Conservation (phyloP, 2,888 invertebrate genomes). For the Carcina quercana region DNA sequence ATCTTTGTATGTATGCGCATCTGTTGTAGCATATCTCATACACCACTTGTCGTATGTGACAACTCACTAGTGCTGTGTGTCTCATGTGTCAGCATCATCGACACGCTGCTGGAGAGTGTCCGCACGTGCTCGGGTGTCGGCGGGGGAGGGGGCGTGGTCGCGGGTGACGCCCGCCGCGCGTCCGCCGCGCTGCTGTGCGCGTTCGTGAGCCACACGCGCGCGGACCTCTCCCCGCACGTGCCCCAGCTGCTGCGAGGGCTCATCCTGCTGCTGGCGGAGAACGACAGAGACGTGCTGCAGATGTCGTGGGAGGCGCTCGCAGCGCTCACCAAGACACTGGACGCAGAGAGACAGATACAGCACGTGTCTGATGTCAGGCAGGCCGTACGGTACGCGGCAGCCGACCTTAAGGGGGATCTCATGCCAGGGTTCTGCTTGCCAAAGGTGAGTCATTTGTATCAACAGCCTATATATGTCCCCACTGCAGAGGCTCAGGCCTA, state of each 20-base stretch:
- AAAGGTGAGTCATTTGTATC: slow-evolving; percentile 74
- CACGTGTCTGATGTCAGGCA: slow-evolving; percentile 94
- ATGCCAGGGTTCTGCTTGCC: slow-evolving; percentile 95
- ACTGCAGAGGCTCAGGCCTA: too few relatives aligned
- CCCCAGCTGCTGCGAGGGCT: slow-evolving; percentile 91
- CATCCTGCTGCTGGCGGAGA: slow-evolving; percentile 85
- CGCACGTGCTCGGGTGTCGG: slow-evolving; percentile 66
- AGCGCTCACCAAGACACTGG: slow-evolving; percentile 92
- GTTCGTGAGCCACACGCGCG: slow-evolving; percentile 92
- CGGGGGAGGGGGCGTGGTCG: slow-evolving; percentile 13
- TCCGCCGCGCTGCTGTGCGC: slow-evolving; percentile 92
- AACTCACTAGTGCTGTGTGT: too few relatives aligned
- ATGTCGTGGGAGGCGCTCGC: slow-evolving; percentile 93
- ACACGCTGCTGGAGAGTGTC: slow-evolving; percentile 85
- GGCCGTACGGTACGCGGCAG: slow-evolving; percentile 92
- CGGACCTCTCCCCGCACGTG: slow-evolving; percentile 90
- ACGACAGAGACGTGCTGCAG: slow-evolving; percentile 80
- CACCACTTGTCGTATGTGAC: too few relatives aligned
- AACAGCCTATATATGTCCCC: too few relatives aligned
- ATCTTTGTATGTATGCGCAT: too few relatives aligned
- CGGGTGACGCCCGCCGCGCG: slow-evolving; percentile 83
- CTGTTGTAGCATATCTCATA: too few relatives aligned
- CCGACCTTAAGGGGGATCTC: slow-evolving; percentile 87
- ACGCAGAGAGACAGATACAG: slow-evolving; percentile 86
- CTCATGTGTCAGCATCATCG: slow-evolving; percentile 90